phyloP scores from a whole-genome alignment of 2,797 vertebrate species.

The Rhodeus uyekii region DNA sequence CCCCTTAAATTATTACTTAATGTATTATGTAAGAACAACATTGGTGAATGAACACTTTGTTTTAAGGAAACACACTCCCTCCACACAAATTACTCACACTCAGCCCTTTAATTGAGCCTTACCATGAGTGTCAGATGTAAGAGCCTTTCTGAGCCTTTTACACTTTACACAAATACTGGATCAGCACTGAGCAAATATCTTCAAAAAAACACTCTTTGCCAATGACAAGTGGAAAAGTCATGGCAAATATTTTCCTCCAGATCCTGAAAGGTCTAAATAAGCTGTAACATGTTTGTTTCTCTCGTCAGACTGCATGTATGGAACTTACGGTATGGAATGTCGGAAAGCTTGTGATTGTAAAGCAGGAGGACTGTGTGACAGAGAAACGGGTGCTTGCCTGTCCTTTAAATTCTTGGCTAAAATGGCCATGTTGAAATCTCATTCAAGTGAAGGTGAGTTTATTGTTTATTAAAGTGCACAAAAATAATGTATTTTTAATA shows the following conservation, averaged over 20 bases:
- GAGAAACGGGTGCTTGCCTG: slow-evolving; percentile 89
- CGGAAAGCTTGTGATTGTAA: slow-evolving; percentile 89
- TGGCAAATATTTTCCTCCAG: background rate
- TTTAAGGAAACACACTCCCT: background rate
- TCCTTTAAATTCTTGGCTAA: slow-evolving; percentile 90
- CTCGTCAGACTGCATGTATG: slow-evolving; percentile 87
- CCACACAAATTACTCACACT: background rate
- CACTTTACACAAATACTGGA: slow-evolving; percentile 1
- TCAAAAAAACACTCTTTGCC: background rate
- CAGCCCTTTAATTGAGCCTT: background rate
- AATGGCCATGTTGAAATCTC: slow-evolving; percentile 75
- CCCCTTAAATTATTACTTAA: slow-evolving; percentile 26
- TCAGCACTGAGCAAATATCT: background rate
- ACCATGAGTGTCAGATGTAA: background rate
- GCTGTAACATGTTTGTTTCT: background rate
- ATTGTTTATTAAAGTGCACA: background rate
- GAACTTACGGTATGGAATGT: slow-evolving; percentile 92
- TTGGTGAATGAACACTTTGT: slow-evolving; percentile 30
- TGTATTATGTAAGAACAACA: slow-evolving; percentile 31
- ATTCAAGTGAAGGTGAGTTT: slow-evolving; percentile 79
- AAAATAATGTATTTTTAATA: background rate
- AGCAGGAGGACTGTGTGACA: slow-evolving; percentile 88
- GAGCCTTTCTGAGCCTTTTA: background rate
- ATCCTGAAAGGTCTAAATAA: background rate
- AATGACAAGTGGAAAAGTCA: background rate